Base-by-base conservation (phyloP, 2,113 vertebrate species). In the Gasterosteus aculeatus region DNA sequence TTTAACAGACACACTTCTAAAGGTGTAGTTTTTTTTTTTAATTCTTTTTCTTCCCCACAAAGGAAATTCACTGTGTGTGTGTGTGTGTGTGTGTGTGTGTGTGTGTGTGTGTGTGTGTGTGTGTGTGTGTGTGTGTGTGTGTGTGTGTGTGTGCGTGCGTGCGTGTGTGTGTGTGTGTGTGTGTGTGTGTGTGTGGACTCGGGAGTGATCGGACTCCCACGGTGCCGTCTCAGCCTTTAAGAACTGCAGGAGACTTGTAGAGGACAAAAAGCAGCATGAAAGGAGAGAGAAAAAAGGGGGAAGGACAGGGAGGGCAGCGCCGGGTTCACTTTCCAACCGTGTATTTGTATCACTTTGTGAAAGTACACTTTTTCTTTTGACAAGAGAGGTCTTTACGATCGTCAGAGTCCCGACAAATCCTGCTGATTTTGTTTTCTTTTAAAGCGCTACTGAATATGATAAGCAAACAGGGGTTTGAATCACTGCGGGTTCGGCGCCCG, bases 241-340 rank as follows among this genome's bases (percentile, higher is more conserved):
- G 85, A 91, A 88, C 85, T 78, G 77, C 87, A 85, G 85, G 88
- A 89, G 81, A 85, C 89, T 83, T 83, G 86, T 89, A 87, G 90
- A 91, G 91, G 91, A 91, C 90, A 91, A 91, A 90, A 89, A 89
- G 22, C 87, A 88, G 89, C 82, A 70, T 84, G 90, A 82, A 87
- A 86, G 83, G 69, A 88, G 69, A 80, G 72, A 53, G 62, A 59
- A 69, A 51, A 69, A 33, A 53, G 66, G 66, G 77, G 54, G 58
- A 60, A 72, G 70, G 31, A 76, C 63, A 68, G 72, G 63, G 83
- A 85, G 86, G 92, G 77, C 83, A 90, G 86, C n/a, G 78, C 46
- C 12, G 16, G 86, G 78, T 80, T 88, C 82, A 73, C 69, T 60
- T 79, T 89, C 85, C 83, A 58, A 72, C 90, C 70, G 80, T 59